phyloP scores from a whole-genome alignment of 2,113 vertebrate species.

The Dasyurus viverrinus region DNA sequence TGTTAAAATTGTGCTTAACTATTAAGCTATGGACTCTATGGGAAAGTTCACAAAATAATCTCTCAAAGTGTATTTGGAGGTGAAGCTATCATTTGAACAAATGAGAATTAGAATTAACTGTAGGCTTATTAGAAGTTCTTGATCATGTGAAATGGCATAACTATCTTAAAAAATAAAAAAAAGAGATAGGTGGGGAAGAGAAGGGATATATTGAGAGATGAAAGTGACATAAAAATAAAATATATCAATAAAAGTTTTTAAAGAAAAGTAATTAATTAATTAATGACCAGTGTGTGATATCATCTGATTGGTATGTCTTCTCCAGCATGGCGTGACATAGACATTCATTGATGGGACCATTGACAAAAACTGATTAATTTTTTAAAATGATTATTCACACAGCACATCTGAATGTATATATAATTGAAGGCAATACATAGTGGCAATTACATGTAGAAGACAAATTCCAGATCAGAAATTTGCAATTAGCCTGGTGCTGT shows the following conservation, averaged over 20 bases:
- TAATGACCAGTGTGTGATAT: not conserved
- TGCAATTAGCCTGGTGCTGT: not conserved
- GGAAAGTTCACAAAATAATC: not conserved
- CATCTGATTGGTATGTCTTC: not conserved
- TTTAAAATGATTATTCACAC: not conserved
- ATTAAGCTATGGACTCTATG: not conserved
- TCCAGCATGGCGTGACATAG: not conserved
- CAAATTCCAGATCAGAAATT: not conserved
- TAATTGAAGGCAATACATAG: no score
- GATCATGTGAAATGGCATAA: not conserved
- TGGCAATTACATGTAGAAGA: not conserved
- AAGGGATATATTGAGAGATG: no score
- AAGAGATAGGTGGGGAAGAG: no score
- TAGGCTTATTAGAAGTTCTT: not conserved
- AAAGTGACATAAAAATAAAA: no score
- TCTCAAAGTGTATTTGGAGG: not conserved
- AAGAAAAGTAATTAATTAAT: not conserved
- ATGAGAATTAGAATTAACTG: not conserved
- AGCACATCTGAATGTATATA: not conserved
- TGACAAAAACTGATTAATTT: not conserved
- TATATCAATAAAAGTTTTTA: no score
- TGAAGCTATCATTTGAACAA: not conserved
- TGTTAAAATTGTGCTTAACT: not conserved
- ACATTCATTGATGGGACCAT: not conserved
- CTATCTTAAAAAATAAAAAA: no score